Base-by-base conservation (phyloP, 2,888 invertebrate genomes). In the Pyrrhia umbra region DNA sequence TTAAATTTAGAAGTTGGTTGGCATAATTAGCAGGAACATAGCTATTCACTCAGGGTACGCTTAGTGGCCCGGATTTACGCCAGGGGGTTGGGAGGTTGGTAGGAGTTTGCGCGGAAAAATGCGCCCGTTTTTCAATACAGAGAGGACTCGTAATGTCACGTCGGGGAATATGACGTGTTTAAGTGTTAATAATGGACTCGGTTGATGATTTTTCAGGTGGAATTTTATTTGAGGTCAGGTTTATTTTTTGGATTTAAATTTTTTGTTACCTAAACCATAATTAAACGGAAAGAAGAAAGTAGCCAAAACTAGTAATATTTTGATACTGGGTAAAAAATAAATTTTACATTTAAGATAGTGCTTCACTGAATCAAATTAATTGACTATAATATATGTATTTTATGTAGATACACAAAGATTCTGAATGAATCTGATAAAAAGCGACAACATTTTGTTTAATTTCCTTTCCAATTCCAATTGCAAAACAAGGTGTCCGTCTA, bases 1-100 rank as follows among this genome's bases (percentile, higher is more conserved):
- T 94, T 94, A 94, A 94, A 94, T 94, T 94, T 93, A 91, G 90
- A 94, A 95, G 93, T 95, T 95, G 89, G 84, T 65, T 72, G 79
- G 68, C 55, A 90, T 94, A 94, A 95, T 95, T 94, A 94, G 90
- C 77, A 81, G 77, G 85, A 85, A 95, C 95, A 94, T 91, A 87
- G 92, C 92, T 92, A 92, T 94, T 93, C 94, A 95, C 94, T 95
- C 94, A 91, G 91, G 80, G 81, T 80, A 69, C 88, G 85, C 87
- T 88, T 86, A 86, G 86, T 83, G 85, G 71, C 75, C 64, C 74
- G 79, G 85, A 84, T 83, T 84, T 81, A 79, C 85, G 67, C 79
- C 77, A 69, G 72, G 74, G 79, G 81, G n/a, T n/a, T n/a, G n/a
- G 75, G 79, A 64, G 61, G 68, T 62, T 43, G 47, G 25, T 50